Percentiles rank a stretch among this genome's conserved stretches.
phyloP scores from a whole-genome alignment of 2,113 vertebrate genomes.

The Spizaetus ornatus region DNA sequence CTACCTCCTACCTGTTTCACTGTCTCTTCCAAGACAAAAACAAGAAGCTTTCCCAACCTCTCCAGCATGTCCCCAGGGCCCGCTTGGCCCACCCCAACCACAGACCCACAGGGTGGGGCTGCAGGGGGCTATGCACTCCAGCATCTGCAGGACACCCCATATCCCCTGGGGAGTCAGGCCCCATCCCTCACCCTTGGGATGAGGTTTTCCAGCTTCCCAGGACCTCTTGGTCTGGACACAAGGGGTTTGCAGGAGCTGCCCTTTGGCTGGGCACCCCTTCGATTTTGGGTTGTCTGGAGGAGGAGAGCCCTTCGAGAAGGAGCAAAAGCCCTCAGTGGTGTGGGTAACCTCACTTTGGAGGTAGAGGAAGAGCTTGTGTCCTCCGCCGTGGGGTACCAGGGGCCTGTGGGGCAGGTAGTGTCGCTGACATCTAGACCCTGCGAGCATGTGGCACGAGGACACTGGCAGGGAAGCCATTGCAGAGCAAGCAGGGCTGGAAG shows the following conservation, averaged over 20 bases:
- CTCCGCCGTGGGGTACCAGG: neutral
- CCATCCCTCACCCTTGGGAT: neutral
- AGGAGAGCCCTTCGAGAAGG: neutral
- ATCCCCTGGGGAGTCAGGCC: neutral
- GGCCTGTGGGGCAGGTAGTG: neutral
- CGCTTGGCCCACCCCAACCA: neutral
- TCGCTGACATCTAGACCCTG: neutral
- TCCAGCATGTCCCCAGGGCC: neutral
- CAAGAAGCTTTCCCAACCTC: neutral
- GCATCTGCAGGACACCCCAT: neutral
- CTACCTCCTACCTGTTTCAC: neutral
- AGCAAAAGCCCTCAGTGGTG: neutral
- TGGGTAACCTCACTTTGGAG: neutral
- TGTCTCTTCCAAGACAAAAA: neutral
- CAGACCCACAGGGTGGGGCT: accelerated
- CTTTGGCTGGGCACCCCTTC: neutral
- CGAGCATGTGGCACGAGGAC: neutral
- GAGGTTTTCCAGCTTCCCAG: neutral
- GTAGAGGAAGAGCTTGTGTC: neutral
- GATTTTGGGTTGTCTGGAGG: neutral
- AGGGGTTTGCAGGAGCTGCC: neutral
- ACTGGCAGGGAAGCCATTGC: accelerated
- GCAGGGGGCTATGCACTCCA: accelerated
- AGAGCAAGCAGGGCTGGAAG: neutral
- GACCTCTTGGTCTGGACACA: neutral